Evolutionary conservation across 2,113 vertebrate genomes (phyloP), one percentile per base, ranked within the genome.

Genomic region (Meles meles): DNA sequence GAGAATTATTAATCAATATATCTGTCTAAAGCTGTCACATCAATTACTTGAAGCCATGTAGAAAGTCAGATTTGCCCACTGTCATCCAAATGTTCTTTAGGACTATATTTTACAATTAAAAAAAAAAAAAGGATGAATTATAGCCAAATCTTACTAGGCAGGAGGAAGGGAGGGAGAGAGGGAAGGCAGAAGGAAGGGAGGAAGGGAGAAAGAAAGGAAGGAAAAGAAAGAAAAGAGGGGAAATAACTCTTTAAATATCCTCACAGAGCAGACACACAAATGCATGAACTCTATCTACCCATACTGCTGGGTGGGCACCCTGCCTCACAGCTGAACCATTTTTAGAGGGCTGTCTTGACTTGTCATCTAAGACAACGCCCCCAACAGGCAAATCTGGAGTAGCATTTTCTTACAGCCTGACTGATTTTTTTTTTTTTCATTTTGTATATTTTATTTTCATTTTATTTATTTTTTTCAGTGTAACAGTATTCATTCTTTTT

Each of bases 1-100:
- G 57, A 96, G 96, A 96, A 97, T 96, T 95, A 97, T 96, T 92
- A 89, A 98, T 97, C 97, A 97, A 88, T 90, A 91, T 85, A 74
- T 92, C 95, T 98, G 95, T 84, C 97, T 87, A 90, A 96, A 79
- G 55, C 69, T 96, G 96, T 96, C 93, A 96, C 63, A 47, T 69
- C 81, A 96, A 81, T 93, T 96, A 95, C 76, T 65, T 81, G 88
- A 97, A 97, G 84, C 25, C 88, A 84, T 63, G 74, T 59, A 72
- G 69, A 93, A 96, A 96, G 92, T 93, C 69, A 63, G 47, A 96
- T 94, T 69, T 92, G 47, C 61, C 76, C 88, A 42, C 39, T 93
- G 90, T 47, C 85, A 89, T 95, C 86, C 37, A 84, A 92, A 63
- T 93, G 92, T 80, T 95, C 42, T 89, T 93, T 17, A 92, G 69